Percentiles rank a stretch among this genome's conserved stretches.
Evolutionary conservation across 2,888 invertebrate genomes (phyloP).

Genomic region (Mesochorus sp.): DNA sequence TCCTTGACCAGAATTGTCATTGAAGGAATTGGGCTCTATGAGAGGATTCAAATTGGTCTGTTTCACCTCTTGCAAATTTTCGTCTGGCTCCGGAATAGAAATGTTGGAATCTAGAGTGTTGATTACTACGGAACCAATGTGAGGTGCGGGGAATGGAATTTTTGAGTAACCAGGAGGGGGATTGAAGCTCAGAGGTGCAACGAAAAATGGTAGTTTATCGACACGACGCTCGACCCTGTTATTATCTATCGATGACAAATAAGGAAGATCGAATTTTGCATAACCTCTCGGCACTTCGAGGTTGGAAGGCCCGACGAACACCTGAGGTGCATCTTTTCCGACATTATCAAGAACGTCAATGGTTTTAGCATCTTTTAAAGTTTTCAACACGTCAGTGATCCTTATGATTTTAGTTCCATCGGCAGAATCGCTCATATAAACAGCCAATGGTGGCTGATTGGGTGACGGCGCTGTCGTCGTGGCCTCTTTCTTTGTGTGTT

Average conservation of each 20-base stretch:
- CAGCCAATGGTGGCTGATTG: constrained; percentile 92
- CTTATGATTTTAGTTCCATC: constrained; percentile 83
- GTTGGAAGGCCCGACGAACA: constrained; percentile 92
- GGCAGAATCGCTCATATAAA: constrained; percentile 87
- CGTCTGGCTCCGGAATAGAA: constrained; percentile 54
- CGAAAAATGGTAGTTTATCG: constrained; percentile 91
- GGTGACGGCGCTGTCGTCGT: constrained; percentile 81
- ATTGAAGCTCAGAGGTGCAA: constrained; percentile 92
- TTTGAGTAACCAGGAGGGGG: constrained; percentile 93
- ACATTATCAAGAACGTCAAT: constrained; percentile 91
- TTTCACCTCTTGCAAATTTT: constrained; percentile 63
- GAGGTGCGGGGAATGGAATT: constrained; percentile 92
- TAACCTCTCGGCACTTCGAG: constrained; percentile 88
- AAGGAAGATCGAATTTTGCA: constrained; percentile 92
- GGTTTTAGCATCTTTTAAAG: constrained; percentile 87
- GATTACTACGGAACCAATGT: constrained; percentile 93
- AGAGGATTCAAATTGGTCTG: constrained; percentile 71
- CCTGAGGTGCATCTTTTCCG: constrained; percentile 87
- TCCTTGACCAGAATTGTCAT: constrained; percentile 75
- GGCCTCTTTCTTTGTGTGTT: constrained; percentile 58
- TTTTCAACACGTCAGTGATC: constrained; percentile 88
- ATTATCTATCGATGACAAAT: constrained; percentile 88
- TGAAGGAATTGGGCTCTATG: constrained; percentile 79
- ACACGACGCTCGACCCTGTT: constrained; percentile 88
- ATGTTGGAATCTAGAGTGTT: constrained; percentile 82